These are phyloP conservation scores for Cyclophora punctaria DNA, from an alignment of 2,888 invertebrate species.

Conservation along the genomic window DNA sequence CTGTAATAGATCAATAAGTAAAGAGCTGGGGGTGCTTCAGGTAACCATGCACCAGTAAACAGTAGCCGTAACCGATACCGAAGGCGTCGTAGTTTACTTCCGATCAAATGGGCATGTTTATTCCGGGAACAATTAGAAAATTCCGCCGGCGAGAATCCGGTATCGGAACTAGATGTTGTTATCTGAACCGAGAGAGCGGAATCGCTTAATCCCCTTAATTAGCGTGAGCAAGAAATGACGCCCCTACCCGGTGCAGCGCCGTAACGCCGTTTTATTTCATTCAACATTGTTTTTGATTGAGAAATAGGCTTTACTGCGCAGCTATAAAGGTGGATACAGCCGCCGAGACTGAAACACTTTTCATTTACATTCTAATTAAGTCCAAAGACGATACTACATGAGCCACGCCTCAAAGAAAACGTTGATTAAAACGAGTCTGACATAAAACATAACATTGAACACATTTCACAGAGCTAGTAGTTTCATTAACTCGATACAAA, in stretches of 20 bases:
- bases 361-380: too few relatives aligned
- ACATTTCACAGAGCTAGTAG: too few relatives aligned
- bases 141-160: conserved; percentile 27
- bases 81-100: conserved; percentile 18
- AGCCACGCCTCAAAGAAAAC: too few relatives aligned
- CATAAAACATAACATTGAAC: too few relatives aligned
- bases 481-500: too few relatives aligned
- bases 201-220: conserved; percentile 54
- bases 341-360: too few relatives aligned
- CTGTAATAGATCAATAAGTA: too few relatives aligned
- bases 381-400: too few relatives aligned
- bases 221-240: conserved; percentile 43
- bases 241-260: conserved; percentile 18
- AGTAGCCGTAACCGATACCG: conserved; percentile 14
- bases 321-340: too few relatives aligned
- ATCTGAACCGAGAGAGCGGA: conserved; percentile 35
- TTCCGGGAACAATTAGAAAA: conserved; percentile 40
- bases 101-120: conserved; percentile 27
- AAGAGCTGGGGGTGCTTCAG: neutral
- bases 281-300: conserved; percentile 14
- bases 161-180: conserved; percentile 38
- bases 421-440: too few relatives aligned
- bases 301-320: conserved; percentile 2
- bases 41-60: conserved; percentile 9
- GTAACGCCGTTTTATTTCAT: conserved; percentile 14